phyloP scores from a whole-genome alignment of 2,113 vertebrate genomes.

The Periophthalmus modestus region DNA sequence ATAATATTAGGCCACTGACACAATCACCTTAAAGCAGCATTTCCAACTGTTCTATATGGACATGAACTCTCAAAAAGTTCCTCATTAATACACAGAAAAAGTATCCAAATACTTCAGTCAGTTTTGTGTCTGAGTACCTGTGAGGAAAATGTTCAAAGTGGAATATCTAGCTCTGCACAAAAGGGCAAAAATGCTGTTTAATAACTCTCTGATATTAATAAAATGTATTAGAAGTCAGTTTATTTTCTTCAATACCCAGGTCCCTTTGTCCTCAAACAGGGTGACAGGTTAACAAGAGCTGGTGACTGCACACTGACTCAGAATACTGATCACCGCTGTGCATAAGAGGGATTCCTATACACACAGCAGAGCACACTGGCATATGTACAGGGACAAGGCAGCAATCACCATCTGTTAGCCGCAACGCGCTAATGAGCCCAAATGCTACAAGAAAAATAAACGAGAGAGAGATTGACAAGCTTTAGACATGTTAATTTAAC shows the following conservation, averaged over 20 bases:
- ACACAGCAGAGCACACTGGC: background rate
- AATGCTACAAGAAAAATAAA: conserved; percentile 12
- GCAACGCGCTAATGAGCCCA: conserved; percentile 30
- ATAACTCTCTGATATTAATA: background rate
- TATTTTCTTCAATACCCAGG: background rate
- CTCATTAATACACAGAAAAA: no score
- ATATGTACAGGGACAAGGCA: conserved; percentile 15
- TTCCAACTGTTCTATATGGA: no score
- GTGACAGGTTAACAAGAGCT: conserved; percentile 3
- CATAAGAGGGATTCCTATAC: conserved; percentile 25
- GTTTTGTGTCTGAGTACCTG: background rate
- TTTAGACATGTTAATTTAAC: conserved; percentile 28
- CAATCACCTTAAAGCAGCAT: no score
- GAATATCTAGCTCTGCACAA: background rate
- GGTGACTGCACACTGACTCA: conserved; percentile 14
- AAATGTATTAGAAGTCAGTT: background rate
- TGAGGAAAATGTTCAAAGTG: background rate
- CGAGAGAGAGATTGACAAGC: background rate
- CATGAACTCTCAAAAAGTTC: no score
- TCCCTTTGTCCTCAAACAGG: conserved; percentile 2
- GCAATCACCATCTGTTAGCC: conserved; percentile 32
- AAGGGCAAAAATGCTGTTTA: background rate
- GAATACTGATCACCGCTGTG: conserved; percentile 35
- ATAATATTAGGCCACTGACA: no score
- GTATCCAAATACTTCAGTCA: no score